These are phyloP conservation scores for Phymatocera aterrima DNA, from an alignment of 2,888 invertebrate genomes.

Conservation along the genomic window DNA sequence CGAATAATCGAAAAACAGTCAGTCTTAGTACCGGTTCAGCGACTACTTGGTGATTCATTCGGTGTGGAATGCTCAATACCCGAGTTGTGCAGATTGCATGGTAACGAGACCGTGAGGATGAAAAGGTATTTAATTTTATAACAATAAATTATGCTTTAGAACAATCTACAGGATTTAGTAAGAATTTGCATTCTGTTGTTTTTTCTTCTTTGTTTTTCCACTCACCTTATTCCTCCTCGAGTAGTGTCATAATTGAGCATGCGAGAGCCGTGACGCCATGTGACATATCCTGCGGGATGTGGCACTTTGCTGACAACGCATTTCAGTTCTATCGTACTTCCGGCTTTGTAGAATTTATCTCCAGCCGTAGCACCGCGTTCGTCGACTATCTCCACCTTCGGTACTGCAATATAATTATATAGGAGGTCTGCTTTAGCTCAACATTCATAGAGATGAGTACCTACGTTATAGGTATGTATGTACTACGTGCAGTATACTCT, in stretches of 20 bases:
- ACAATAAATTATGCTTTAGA: too few species aligned
- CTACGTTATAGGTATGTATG: not conserved
- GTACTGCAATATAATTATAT: slow-evolving; percentile 78
- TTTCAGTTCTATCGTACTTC: slow-evolving; percentile 88
- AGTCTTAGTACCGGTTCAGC: too few species aligned
- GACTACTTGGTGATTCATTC: too few species aligned
- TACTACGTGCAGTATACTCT: not conserved
- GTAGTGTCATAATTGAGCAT: slow-evolving; percentile 88
- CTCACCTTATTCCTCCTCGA: slow-evolving; percentile 88
- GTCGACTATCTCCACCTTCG: slow-evolving; percentile 88
- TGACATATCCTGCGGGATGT: slow-evolving; percentile 84
- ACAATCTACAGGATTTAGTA: too few species aligned
- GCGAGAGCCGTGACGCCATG: slow-evolving; percentile 87
- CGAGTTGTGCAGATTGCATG: too few species aligned
- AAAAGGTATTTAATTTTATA: too few species aligned
- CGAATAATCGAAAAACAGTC: too few species aligned
- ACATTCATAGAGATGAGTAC: not conserved
- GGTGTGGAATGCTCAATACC: too few species aligned
- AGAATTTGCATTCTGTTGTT: not conserved
- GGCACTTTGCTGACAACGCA: slow-evolving; percentile 89
- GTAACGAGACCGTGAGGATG: too few species aligned
- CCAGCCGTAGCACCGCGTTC: slow-evolving; percentile 85
- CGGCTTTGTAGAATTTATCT: slow-evolving; percentile 90
- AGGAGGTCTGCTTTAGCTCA: not conserved
- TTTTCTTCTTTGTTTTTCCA: not conserved